A percentile compares a stretch with the other conserved stretches of the same genome.
Conservation (phyloP, 2,113 vertebrate species). For the Bungarus multicinctus region DNA sequence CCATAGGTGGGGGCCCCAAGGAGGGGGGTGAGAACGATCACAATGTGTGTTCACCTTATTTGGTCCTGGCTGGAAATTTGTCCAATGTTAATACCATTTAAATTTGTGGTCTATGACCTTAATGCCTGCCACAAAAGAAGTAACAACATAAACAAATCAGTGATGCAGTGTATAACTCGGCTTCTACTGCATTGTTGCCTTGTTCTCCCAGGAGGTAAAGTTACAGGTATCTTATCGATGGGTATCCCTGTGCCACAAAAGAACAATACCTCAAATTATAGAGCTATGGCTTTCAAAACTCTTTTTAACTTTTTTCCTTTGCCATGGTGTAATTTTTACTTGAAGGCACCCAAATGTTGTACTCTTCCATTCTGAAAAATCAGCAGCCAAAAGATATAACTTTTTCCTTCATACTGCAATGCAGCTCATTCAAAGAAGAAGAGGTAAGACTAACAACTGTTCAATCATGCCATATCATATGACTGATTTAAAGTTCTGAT, state of each 20-base stretch:
- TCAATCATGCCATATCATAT: not conserved
- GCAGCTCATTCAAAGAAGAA: not conserved
- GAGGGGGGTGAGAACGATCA: too few species aligned
- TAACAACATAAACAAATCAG: not conserved
- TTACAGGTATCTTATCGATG: not conserved
- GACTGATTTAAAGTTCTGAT: not conserved
- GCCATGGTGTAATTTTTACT: not conserved
- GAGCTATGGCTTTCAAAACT: not conserved
- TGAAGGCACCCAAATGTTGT: not conserved
- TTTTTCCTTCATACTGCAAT: not conserved
- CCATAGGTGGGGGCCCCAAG: too few species aligned
- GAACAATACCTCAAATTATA: too few species aligned
- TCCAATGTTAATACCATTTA: not conserved
- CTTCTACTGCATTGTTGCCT: not conserved
- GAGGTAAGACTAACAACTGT: not conserved
- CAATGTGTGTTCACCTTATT: not conserved
- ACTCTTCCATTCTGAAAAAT: not conserved
- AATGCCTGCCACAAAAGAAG: not conserved
- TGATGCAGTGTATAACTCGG: not conserved
- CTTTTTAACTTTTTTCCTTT: not conserved
- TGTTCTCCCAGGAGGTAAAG: not conserved
- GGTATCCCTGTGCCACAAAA: not conserved
- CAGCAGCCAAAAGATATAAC: not conserved
- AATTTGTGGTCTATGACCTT: not conserved
- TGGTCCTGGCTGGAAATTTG: too few species aligned